A percentile compares a stretch with the other conserved stretches of the same genome.
These are phyloP conservation scores for Oppia nitens DNA, from an alignment of 1,140 invertebrate species.

Conservation along the genomic window DNA sequence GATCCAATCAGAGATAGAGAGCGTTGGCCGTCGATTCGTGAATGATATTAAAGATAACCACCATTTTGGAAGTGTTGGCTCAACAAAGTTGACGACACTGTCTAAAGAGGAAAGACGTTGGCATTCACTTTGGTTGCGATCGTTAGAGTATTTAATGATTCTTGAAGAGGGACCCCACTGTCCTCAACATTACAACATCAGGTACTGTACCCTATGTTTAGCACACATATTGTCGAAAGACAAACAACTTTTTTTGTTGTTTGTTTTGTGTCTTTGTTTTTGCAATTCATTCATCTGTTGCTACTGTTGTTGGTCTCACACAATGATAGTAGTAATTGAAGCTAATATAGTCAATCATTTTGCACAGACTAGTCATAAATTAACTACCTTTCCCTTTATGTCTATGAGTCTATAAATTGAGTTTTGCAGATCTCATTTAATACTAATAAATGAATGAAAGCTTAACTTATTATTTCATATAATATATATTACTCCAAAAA, in stretches of 20 bases:
- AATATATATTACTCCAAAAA: not conserved
- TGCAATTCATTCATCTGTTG: not conserved
- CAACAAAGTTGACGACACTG: not conserved
- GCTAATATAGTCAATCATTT: too few relatives aligned
- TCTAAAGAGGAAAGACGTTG: constrained; percentile 3
- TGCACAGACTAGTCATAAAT: too few relatives aligned
- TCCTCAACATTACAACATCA: constrained; percentile 8
- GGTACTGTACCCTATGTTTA: not conserved
- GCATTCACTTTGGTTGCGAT: constrained; percentile 13
- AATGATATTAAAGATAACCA: constrained; percentile 10
- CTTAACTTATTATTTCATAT: not conserved
- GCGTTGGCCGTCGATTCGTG: constrained; percentile 10
- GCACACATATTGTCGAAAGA: not conserved
- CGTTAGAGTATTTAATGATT: constrained; percentile 14
- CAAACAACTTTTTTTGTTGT: too few relatives aligned
- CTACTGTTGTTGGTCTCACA: not conserved
- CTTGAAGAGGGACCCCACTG: constrained; percentile 13
- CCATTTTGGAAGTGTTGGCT: not conserved
- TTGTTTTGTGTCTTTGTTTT: not conserved
- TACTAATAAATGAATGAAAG: not conserved
- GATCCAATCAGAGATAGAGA: constrained; percentile 15
- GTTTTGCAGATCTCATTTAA: not conserved
- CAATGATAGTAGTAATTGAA: too few relatives aligned
- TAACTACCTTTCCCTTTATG: not conserved
- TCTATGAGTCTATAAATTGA: not conserved